phyloP scores from a whole-genome alignment of 92 coral and sea anemone species.

The Paramuricea clavata region DNA sequence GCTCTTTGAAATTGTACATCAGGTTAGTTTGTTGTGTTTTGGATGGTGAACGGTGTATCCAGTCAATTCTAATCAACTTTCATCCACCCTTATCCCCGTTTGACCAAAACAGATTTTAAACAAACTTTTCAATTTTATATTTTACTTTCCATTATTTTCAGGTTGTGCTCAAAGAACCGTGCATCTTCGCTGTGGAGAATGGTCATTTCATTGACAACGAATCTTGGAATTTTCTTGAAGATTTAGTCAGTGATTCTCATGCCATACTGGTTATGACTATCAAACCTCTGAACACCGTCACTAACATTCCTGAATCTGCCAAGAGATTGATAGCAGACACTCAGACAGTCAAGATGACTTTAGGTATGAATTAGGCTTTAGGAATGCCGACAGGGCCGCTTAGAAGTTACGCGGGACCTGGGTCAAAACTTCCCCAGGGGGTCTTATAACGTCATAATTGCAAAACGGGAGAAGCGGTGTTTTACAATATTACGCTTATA shows the following conservation, averaged over 20 bases:
- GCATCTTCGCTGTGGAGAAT: slow-evolving; percentile 90
- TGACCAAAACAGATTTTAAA: too few species aligned
- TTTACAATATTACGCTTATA: too few species aligned
- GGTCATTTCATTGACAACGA: slow-evolving; percentile 95
- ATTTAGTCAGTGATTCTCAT: slow-evolving; percentile 92
- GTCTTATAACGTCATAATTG: too few species aligned
- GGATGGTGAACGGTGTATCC: background rate
- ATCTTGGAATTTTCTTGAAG: slow-evolving; percentile 97
- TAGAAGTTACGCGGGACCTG: too few species aligned
- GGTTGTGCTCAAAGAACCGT: slow-evolving; percentile 93
- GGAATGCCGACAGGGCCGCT: too few species aligned
- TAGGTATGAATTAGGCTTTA: slow-evolving; percentile 71
- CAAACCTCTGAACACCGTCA: slow-evolving; percentile 91
- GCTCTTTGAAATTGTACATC: slow-evolving; percentile 96
- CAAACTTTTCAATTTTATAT: background rate
- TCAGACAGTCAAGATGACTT: slow-evolving; percentile 72
- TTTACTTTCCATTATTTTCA: slow-evolving; percentile 22
- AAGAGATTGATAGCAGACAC: slow-evolving; percentile 72
- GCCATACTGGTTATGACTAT: slow-evolving; percentile 88
- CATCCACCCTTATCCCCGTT: background rate
- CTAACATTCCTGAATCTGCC: slow-evolving; percentile 86
- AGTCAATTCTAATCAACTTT: too few species aligned
- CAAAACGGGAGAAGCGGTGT: too few species aligned
- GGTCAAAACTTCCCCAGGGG: too few species aligned
- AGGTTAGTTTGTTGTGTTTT: slow-evolving; percentile 63